phyloP scores from a whole-genome alignment of 2,797 vertebrate genomes.

The Selene dorsalis region DNA sequence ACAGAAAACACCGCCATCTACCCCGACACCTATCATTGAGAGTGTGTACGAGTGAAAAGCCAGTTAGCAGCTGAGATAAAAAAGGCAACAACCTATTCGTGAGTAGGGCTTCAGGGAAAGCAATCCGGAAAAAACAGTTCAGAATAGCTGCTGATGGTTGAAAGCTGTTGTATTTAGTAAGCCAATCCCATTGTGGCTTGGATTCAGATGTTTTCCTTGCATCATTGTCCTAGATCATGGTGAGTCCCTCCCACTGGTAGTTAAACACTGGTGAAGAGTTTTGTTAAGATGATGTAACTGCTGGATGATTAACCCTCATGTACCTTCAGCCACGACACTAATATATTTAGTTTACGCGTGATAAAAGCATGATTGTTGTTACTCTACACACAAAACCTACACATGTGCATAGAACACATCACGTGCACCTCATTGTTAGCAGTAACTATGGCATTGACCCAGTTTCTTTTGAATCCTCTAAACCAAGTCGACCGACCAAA shows the following conservation, averaged over 20 bases:
- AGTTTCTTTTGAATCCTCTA: conserved; percentile 61
- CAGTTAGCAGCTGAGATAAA: conserved; percentile 41
- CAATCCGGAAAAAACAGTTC: conserved; percentile 40
- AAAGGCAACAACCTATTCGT: conserved; percentile 43
- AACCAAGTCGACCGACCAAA: conserved; percentile 56
- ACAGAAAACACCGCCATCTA: conserved; percentile 32
- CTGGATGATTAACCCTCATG: conserved; percentile 36
- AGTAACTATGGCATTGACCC: conserved; percentile 50
- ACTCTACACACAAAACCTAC: not conserved
- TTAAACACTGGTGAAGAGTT: conserved; percentile 48
- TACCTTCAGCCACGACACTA: conserved; percentile 10
- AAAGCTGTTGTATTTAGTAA: conserved; percentile 60
- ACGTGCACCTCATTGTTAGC: conserved; percentile 37
- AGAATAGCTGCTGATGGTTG: conserved; percentile 59
- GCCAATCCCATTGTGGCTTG: conserved; percentile 56
- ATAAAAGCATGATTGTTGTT: conserved; percentile 5
- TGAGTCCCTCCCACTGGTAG: conserved; percentile 34
- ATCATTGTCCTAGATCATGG: conserved; percentile 55
- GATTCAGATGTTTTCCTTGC: conserved; percentile 58
- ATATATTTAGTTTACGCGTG: conserved; percentile 15
- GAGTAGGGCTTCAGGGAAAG: conserved; percentile 43
- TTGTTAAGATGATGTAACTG: conserved; percentile 44
- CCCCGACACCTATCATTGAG: not conserved
- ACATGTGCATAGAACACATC: conserved; percentile 4
- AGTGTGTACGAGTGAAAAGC: conserved; percentile 29